Base-by-base conservation (phyloP, 2,113 vertebrate genomes). In the Carollia perspicillata region DNA sequence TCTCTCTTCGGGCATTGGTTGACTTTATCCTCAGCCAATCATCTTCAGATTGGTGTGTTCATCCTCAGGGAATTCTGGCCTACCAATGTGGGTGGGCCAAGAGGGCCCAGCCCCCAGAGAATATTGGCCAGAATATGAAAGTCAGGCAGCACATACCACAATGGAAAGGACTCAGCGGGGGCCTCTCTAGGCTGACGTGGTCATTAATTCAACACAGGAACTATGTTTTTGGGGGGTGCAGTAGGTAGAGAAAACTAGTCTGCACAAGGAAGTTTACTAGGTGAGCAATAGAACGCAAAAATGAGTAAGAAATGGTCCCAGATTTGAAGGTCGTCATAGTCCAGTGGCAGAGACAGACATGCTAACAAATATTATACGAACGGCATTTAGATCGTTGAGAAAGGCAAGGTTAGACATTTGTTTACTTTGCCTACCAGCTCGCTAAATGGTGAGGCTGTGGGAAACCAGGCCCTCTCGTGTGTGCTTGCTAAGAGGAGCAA, bases 201-300 rank as follows among this genome's bases (percentile, higher is more conserved):
- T 55, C 63, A 71, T 44, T 77, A 77, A 92, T 74, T 95, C 47
- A 95, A 58, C 47, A 92, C 68, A 81, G 74, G 72, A 75, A 75
- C 71, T 81, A 40, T 7, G 10, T 37, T n/a, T 84, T 49, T 0
- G 4, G 3, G 51, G 68, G 35, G 11, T 0, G 22, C 12, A 55
- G 60, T 12, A 18, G 51, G 63, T 63, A 33, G 49, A 58, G 2
- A 75, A 90, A 94, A 22, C 33, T 53, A 51, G 63, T 83, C n/a
- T 81, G 58, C 28, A 47, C 26, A 30, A 69, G 16, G 44, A 94
- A 80, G 11, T 92, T 89, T 68, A 63, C 69, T 87, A 78, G 85
- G 30, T 69, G 55, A 90, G 71, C 75, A 94, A 72, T 18, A 40
- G 40, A 84, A 78, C 11, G 44, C 23, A 66, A 66, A 92, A 18